A percentile compares a stretch with the other conserved stretches of the same genome.
Evolutionary conservation across 2,797 vertebrate species (phyloP).

Genomic region (Poliocrania exsul): DNA sequence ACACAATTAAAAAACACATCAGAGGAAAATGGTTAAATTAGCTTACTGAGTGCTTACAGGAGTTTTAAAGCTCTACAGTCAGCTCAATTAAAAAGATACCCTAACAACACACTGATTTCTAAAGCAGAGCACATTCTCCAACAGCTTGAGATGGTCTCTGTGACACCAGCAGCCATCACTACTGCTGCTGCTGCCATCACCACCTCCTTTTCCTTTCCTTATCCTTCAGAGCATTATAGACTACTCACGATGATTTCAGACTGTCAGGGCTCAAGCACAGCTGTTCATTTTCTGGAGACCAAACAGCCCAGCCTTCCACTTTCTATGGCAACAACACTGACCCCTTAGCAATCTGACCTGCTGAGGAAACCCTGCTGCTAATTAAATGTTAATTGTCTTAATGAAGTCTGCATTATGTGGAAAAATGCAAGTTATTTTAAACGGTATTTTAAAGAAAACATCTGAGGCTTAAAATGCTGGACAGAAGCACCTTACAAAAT

Average conservation of each 20-base stretch:
- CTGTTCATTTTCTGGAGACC: slow-evolving; percentile 72
- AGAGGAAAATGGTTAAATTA: slow-evolving; percentile 67
- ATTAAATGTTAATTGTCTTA: slow-evolving; percentile 92
- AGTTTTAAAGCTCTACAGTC: slow-evolving; percentile 55
- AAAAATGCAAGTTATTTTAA: slow-evolving; percentile 75
- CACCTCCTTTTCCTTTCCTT: neutral
- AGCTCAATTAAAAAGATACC: slow-evolving; percentile 64
- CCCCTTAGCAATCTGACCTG: slow-evolving; percentile 83
- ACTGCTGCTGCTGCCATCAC: neutral
- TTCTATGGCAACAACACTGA: slow-evolving; percentile 85
- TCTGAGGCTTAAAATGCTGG: slow-evolving; percentile 53
- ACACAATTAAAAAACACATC: neutral
- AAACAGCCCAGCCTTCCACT: slow-evolving; percentile 68
- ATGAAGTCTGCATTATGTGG: slow-evolving; percentile 68
- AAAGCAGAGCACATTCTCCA: slow-evolving; percentile 77
- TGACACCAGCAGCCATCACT: slow-evolving; percentile 67
- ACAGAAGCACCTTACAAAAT: slow-evolving; percentile 1
- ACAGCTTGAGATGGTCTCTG: slow-evolving; percentile 73
- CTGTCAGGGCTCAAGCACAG: slow-evolving; percentile 71
- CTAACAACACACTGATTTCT: slow-evolving; percentile 63
- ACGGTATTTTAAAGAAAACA: slow-evolving; percentile 74
- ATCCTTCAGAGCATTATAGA: slow-evolving; percentile 45
- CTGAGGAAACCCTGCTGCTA: slow-evolving; percentile 85
- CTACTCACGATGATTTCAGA: slow-evolving; percentile 59
- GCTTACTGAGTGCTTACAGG: slow-evolving; percentile 12